Evolutionary conservation across 1,140 invertebrate genomes (phyloP).

Genomic region (Oreohelix idahoensis): DNA sequence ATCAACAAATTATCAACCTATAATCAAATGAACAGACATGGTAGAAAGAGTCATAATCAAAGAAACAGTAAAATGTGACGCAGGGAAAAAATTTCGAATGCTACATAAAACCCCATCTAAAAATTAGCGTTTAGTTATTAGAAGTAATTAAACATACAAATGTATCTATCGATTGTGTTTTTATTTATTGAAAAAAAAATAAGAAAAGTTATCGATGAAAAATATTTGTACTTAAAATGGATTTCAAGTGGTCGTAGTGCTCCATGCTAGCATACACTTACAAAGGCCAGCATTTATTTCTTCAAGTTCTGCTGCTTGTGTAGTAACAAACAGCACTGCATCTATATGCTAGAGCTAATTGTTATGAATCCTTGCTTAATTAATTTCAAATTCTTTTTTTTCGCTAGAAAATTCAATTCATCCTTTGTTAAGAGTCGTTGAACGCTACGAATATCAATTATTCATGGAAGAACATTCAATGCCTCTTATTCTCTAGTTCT

Average conservation of each 20-base stretch:
- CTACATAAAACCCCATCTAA: too few relatives aligned
- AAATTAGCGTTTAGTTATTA: too few relatives aligned
- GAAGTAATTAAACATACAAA: too few relatives aligned
- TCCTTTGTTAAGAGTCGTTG: not conserved
- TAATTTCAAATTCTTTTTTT: not conserved
- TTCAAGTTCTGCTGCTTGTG: not conserved
- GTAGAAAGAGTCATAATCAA: too few relatives aligned
- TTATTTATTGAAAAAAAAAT: too few relatives aligned
- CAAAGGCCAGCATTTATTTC: not conserved
- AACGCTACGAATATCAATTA: slow-evolving; percentile 4
- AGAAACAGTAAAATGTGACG: too few relatives aligned
- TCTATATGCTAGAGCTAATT: not conserved
- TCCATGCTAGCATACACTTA: not conserved
- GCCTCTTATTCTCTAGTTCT: not conserved
- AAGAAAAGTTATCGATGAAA: too few relatives aligned
- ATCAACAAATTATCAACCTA: too few relatives aligned
- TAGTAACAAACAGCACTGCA: not conserved
- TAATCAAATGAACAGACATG: too few relatives aligned
- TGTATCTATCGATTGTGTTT: too few relatives aligned
- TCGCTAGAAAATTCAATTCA: not conserved
- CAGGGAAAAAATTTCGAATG: too few relatives aligned
- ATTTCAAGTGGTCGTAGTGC: not conserved
- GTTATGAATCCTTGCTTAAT: not conserved
- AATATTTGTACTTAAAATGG: too few relatives aligned
- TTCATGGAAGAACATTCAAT: not conserved